phyloP scores from a whole-genome alignment of 2,113 vertebrate species.

The Orientallactaga bullata region DNA sequence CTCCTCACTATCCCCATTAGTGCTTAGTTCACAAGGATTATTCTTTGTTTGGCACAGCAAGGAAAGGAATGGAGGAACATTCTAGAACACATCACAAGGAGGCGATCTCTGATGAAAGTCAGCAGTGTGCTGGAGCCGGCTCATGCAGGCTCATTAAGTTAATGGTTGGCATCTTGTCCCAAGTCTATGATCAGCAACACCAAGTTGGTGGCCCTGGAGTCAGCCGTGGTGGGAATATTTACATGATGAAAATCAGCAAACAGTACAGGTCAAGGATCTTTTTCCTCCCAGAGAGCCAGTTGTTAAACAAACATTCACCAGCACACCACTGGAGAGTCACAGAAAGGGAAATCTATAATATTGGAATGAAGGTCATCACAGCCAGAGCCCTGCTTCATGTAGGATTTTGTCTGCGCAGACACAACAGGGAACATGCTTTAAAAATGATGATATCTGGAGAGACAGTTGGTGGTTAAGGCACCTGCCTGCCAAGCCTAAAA shows the following conservation, averaged over 20 bases:
- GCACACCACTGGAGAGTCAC: not conserved
- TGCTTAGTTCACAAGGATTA: not conserved
- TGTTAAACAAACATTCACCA: not conserved
- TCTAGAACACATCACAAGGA: not conserved
- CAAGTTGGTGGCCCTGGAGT: not conserved
- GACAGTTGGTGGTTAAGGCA: too few species aligned
- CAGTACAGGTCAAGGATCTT: not conserved
- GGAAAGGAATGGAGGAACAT: not conserved
- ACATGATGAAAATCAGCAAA: not conserved
- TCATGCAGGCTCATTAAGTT: not conserved
- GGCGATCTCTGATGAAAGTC: not conserved
- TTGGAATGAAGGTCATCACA: not conserved
- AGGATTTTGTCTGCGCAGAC: not conserved
- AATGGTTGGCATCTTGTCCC: not conserved
- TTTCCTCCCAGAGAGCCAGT: not conserved
- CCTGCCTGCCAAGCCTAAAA: too few species aligned
- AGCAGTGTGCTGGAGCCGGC: not conserved
- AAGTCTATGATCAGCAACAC: not conserved
- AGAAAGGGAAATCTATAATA: not conserved
- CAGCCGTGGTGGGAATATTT: not conserved
- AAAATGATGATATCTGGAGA: not conserved
- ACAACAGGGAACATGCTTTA: not conserved
- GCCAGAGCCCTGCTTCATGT: not conserved
- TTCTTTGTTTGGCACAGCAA: not conserved
- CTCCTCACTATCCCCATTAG: not conserved